Base-by-base conservation (phyloP, 2,888 invertebrate genomes). In the Heliothis peltigera region DNA sequence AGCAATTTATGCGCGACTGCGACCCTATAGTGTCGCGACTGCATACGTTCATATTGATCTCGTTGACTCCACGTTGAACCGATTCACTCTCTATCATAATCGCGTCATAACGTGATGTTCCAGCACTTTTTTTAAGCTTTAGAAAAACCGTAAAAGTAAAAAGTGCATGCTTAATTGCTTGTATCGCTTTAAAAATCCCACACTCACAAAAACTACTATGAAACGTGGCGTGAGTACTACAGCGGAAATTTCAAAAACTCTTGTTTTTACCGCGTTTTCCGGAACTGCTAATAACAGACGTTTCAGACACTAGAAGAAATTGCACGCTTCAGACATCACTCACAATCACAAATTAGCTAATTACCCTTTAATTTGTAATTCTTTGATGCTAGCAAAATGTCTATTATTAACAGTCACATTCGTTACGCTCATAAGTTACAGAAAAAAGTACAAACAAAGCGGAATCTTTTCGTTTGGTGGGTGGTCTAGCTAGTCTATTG, bases 21-120 rank as follows among this genome's bases (percentile, higher is more conserved):
- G 81, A 83, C 81, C 82, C 64, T 70, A 60, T 56, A 58, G 67
- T 74, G 79, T 61, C 79, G 72, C 72, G 61, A 70, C 73, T 68
- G 71, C 75, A 72, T 87, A 74, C 68, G 66, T 85, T 79, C 78
- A 79, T 80, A 84, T 83, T 83, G 83, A 80, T 80, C 77, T 70
- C 64, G 70, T 72, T 81, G 77, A 83, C 74, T 72, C 69, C 21
- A 17, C 21, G 56, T 53, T 70, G 63, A 52, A 65, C 44, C 28
- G 43, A 52, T 68, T 71, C 44, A 49, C 64, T 32, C 64, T 49
- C 15, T 47, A 59, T 62, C 48, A 58, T 74, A 56, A 56, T 70
- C 52, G 15, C 42, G 35, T 75, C 57, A 74, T 70, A 53, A 70
- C 65, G 46, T 22, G 43, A 44, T 49, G 49, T 49, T 17, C 7